phyloP scores from a whole-genome alignment of 30 jellyfish, hydroid and myxozoan genomes.

The Mastigias papua region DNA sequence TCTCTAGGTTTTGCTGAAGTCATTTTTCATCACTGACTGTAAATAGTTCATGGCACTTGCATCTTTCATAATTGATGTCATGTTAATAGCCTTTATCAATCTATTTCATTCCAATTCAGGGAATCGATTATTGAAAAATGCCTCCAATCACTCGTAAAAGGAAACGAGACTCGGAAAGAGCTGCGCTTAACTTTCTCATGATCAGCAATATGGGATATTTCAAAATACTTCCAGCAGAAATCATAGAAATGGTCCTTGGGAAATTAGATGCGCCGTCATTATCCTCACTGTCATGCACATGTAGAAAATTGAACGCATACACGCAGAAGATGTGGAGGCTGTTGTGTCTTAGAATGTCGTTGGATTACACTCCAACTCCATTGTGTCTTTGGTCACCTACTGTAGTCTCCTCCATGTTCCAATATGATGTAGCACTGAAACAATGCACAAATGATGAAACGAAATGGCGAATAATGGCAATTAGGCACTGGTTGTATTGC shows the following conservation, averaged over 20 bases:
- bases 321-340: constrained; percentile 49
- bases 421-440: constrained; percentile 61
- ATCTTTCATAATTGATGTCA: too few relatives aligned
- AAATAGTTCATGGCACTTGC: too few relatives aligned
- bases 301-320: constrained; percentile 56
- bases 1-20: too few relatives aligned
- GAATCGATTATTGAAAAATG: background rate
- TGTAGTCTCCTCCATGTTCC: constrained; percentile 20
- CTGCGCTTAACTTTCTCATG: constrained; percentile 57
- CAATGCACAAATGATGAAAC: constrained; percentile 57
- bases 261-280: constrained; percentile 63
- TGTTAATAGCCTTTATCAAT: too few relatives aligned
- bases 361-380: constrained; percentile 73
- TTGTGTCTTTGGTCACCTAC: constrained; percentile 69
- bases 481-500: constrained; percentile 65
- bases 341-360: constrained; percentile 41
- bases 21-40: too few relatives aligned
- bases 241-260: constrained; percentile 49
- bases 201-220: constrained; percentile 63
- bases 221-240: constrained; percentile 60
- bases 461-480: constrained; percentile 73
- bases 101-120: background rate
- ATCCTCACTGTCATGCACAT: constrained; percentile 71
- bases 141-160: constrained; percentile 77
- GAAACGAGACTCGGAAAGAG: constrained; percentile 70